Evolutionary conservation across 2,113 vertebrate genomes (phyloP).

Genomic region (Thalassoma bifasciatum): DNA sequence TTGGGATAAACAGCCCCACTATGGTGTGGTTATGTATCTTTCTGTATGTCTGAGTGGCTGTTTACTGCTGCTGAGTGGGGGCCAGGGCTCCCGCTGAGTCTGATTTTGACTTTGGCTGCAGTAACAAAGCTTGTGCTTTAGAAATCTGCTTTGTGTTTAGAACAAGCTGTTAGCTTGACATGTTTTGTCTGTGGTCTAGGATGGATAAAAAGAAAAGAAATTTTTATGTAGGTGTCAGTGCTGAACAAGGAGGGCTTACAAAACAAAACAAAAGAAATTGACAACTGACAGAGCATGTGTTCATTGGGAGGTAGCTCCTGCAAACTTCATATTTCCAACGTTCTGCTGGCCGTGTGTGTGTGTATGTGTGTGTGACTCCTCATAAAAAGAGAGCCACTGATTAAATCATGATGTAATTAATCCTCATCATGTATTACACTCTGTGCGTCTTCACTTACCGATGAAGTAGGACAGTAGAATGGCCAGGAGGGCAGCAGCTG

Average conservation of each 20-base stretch:
- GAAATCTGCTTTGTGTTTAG: constrained; percentile 44
- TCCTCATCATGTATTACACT: constrained; percentile 1
- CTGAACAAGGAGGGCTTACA: constrained; percentile 17
- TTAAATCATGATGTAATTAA: constrained; percentile 24
- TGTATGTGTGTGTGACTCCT: neutral
- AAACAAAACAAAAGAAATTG: constrained; percentile 30
- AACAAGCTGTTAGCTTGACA: constrained; percentile 35
- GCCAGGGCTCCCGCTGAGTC: constrained; percentile 53
- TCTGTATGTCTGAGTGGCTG: constrained; percentile 49
- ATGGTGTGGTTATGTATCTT: constrained; percentile 41
- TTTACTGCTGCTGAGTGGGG: constrained; percentile 55
- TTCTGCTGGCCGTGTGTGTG: neutral
- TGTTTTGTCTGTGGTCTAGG: constrained; percentile 13
- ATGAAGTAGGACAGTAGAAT: constrained; percentile 97
- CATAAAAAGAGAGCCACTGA: neutral
- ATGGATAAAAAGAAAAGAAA: constrained; percentile 23
- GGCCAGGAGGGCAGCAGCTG: constrained; percentile 93
- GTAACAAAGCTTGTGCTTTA: constrained; percentile 45
- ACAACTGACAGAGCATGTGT: constrained; percentile 4
- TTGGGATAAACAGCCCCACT: constrained; percentile 41
- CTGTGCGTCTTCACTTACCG: constrained; percentile 83
- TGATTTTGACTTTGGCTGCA: constrained; percentile 53
- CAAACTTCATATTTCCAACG: neutral
- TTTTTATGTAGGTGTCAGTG: constrained; percentile 31
- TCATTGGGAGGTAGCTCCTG: constrained; percentile 1